These are phyloP conservation scores for Lithobius niger DNA, from an alignment of 1,140 invertebrate genomes.

Conservation along the genomic window DNA sequence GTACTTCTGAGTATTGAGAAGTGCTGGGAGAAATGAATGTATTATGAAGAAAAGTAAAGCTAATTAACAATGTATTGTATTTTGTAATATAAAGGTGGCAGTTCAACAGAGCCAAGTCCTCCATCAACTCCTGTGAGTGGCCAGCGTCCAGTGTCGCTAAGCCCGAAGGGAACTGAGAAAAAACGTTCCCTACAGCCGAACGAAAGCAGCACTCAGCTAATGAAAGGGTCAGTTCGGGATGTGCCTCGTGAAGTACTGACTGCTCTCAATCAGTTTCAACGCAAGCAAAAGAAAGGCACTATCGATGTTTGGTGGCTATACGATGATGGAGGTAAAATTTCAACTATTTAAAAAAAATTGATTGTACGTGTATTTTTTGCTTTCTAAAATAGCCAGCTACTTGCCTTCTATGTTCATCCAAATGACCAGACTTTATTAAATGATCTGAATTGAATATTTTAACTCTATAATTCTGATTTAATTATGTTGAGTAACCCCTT, in stretches of 20 bases:
- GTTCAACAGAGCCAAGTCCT: not conserved
- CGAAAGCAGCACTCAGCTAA: not conserved
- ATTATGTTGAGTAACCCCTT: no score
- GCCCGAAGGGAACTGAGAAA: not conserved
- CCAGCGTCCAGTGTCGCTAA: not conserved
- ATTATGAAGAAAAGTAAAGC: no score
- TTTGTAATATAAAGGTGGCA: not conserved
- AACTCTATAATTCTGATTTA: no score
- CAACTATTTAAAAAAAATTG: no score
- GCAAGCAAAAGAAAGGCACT: slow-evolving; percentile 41
- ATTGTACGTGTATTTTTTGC: no score
- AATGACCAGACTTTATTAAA: no score
- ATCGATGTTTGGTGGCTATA: slow-evolving; percentile 97
- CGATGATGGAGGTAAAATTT: slow-evolving; percentile 85
- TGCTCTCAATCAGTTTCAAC: slow-evolving; percentile 32
- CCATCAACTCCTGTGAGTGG: not conserved
- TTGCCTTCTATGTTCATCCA: no score
- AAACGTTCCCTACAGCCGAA: not conserved
- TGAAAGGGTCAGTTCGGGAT: not conserved
- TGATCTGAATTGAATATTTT: no score
- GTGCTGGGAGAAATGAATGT: no score
- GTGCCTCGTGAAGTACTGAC: slow-evolving; percentile 19
- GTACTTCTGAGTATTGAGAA: no score
- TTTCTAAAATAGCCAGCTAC: no score
- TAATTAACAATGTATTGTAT: no score